Evolutionary conservation across 2,888 invertebrate species (phyloP), one percentile per base, ranked within the genome.

Genomic region (Drosophila merina): DNA sequence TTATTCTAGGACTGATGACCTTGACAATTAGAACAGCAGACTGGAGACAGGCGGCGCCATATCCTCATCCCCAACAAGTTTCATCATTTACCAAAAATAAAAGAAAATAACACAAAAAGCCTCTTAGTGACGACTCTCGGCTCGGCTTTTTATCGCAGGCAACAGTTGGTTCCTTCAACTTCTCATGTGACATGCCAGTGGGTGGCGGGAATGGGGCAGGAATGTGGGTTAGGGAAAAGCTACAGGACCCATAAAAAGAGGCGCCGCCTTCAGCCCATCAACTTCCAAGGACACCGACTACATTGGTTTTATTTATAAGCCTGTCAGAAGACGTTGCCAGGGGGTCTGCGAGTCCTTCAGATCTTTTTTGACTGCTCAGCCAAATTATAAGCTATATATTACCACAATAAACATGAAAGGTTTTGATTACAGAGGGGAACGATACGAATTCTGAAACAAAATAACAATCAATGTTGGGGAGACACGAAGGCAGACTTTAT

Each of bases 11-110:
- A 45, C 40, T 50, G 26, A 33, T 74, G 87, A 81, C 87, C 81
- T 82, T 82, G 87, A 73, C 71, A 63, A 72, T 63, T 81, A 72
- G 74, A 70, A 62, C 76, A 71, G 66, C 69, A 49, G 76, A 54
- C 78, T 84, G 78, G 74, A 76, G 81, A 72, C 86, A 74, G 74
- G 69, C 86, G 86, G 81, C 86, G 78, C 78, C 81, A 66, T n/a
- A 7, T 30, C 38, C 28, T 20, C 40, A 25, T 0, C 9, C 33
- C 28, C 14, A 26, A n/a, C 3, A 10, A 8, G 14, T 26, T 9
- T 49, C 1, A 0, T 6, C 6, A 10, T 2, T 10, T n/a, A 9
- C 20, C 38, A 20, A 20, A 20, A 10, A 44, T 10, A 25, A 25
- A 44, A 44, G 10, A 25, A 25, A 25, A 44, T 44, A 44, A 44